Evolutionary conservation across 1,140 invertebrate species (phyloP), one percentile per base, ranked within the genome.

Genomic region (Camponotus vicinus): DNA sequence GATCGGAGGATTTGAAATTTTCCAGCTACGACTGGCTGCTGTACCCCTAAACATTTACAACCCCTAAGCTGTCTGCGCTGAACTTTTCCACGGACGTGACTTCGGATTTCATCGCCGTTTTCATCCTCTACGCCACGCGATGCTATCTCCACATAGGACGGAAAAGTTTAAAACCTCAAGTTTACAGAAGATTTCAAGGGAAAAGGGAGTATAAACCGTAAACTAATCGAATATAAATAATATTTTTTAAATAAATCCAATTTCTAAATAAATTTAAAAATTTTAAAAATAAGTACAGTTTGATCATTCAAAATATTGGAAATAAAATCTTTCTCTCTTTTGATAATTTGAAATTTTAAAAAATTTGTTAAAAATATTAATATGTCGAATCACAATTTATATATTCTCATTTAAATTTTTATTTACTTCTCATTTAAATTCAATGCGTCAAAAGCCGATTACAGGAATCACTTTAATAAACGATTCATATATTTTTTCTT

Each of bases 1-100:
- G 79, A 82, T 71, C 27, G 69, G 27, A 21, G 79, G 67, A 82
- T 82, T 71, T 71, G 79, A 82, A 82, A 82, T 82, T 82, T 82
- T 82, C 49, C 79, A 82, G 37, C 78, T 37, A 70, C 77, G 45
- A 40, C 45, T 37, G 18, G 34, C 52, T 82, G 37, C n/a, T 21
- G 15, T 73, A 82, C 66, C 37, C n/a, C 79, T 73, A 82, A 82
- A 82, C 40, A 82, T 82, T 37, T 71, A 71, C 79, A 73, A 71
- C 37, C 67, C 37, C 18, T 71, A 82, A 82, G 79, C 79, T 73
- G 67, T 82, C 67, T 45, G 37, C 79, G 18, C 40, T 37, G 18
- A 82, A 82, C 79, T 82, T 82, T 82, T 73, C 79, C 37, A 59
- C 67, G 55, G 40, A 82, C 67, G 67, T 82, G 79, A 82, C 67